Evolutionary conservation across 2,888 invertebrate species (phyloP).

Genomic region (Clunio marinus): DNA sequence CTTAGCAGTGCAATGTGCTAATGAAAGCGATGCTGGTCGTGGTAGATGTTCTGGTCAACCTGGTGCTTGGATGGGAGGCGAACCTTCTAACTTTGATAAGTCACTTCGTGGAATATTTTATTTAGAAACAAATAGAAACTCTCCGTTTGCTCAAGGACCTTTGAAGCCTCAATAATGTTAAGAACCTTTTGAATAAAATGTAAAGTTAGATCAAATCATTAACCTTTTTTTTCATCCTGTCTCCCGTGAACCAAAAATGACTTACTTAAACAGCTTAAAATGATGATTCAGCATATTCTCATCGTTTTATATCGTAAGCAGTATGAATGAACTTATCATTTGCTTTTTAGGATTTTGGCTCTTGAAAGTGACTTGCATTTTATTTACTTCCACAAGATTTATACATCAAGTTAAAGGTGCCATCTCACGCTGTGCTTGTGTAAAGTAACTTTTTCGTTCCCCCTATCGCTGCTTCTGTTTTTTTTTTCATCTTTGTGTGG

Average conservation of each 20-base stretch:
- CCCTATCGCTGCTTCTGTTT: background rate
- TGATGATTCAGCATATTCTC: background rate
- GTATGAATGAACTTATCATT: constrained; percentile 16
- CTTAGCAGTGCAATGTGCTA: constrained; percentile 38
- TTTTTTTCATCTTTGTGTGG: background rate
- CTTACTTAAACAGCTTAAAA: no score
- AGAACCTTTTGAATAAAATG: background rate
- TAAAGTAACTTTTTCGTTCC: background rate
- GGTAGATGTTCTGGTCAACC: background rate
- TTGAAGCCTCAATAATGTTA: background rate
- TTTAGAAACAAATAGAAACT: background rate
- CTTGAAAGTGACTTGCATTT: background rate
- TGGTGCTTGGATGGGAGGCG: background rate
- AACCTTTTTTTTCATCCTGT: background rate
- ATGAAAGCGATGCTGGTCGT: constrained; percentile 43
- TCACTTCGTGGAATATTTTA: constrained; percentile 33
- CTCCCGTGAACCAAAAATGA: no score
- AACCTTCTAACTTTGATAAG: constrained; percentile 21
- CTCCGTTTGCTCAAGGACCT: constrained; percentile 20
- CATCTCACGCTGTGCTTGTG: background rate
- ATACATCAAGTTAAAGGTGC: constrained; percentile 14
- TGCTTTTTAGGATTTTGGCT: background rate
- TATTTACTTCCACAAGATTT: background rate
- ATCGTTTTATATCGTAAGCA: no score
- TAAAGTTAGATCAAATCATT: background rate